Base-by-base conservation (phyloP, 2,113 vertebrate genomes). In the Elgaria multicarinata region DNA sequence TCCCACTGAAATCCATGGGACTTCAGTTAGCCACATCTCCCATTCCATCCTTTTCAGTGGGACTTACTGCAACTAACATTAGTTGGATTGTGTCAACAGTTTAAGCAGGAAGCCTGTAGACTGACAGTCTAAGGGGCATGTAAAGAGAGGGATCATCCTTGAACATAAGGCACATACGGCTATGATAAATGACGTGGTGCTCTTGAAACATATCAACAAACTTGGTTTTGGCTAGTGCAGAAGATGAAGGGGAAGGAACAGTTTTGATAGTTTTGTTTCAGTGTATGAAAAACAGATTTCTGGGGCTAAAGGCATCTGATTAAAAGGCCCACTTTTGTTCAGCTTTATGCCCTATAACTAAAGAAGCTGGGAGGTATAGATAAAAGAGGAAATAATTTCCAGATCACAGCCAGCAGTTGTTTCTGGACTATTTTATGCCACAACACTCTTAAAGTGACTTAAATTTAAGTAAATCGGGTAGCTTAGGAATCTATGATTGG, bases 161-260 rank as follows among this genome's bases (percentile, higher is more conserved):
- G 46, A 90, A 83, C 33, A n/a, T 90, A 83, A 12, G 16, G 46
- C 92, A 86, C 77, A 91, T 86, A 92, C 79, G 72, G 87, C 74
- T 84, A 18, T 26, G 55, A 86, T 72, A 86, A 86, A 72, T 64
- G 22, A 84, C 39, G 76, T 46, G 24, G 64, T 62, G 83, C 18
- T 83, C 87, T 82, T 67, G 67, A 92, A 55, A 84, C 92, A 87
- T 69, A 91, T 80, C 1, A 33, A 36, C 81, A 79, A 66, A 83
- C 91, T 74, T 82, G 90, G 44, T 80, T 92, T 84, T 89, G 87
- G 87, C 31, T 82, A 91, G 67, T 58, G 83, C 36, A 69, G 83
- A 79, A 72, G 74, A 28, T 9, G 7, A 33, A 77, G 26, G 36
- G 28, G 90, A 87, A 85, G 83, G 91, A 93, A 88, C 80, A 42